phyloP scores from a whole-genome alignment of 2,113 vertebrate species.

The Dicaeum eximium region DNA sequence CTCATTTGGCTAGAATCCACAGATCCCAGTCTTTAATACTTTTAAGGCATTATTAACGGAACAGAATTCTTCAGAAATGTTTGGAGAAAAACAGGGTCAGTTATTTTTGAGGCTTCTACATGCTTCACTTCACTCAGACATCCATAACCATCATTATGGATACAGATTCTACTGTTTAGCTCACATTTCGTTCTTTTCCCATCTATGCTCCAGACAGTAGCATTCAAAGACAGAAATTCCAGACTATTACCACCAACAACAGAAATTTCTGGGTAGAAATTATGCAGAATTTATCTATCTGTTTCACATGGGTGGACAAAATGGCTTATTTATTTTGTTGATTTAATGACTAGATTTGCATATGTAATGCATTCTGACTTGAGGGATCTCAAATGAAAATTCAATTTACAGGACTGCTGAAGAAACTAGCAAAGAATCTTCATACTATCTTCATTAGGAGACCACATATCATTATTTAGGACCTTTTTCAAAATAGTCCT shows the following conservation, averaged over 20 bases:
- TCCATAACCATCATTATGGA: background rate
- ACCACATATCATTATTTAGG: background rate
- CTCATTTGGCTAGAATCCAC: constrained; percentile 10
- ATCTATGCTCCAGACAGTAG: background rate
- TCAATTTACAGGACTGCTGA: background rate
- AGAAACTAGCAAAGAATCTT: background rate
- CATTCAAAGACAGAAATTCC: background rate
- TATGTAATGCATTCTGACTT: background rate
- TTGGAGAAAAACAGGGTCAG: background rate
- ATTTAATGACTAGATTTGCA: background rate
- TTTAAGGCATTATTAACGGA: constrained; percentile 7
- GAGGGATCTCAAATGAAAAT: background rate
- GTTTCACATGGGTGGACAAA: background rate
- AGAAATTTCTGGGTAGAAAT: background rate
- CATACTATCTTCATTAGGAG: background rate
- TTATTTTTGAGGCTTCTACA: background rate
- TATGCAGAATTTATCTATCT: background rate
- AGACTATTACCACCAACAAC: background rate
- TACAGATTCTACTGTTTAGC: background rate
- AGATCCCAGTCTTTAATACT: constrained; percentile 2
- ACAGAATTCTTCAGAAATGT: constrained; percentile 28
- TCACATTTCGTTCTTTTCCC: background rate
- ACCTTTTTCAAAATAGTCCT: background rate
- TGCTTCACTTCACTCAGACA: constrained; percentile 31
- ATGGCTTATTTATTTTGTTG: background rate